Evolutionary conservation across 2,888 invertebrate genomes (phyloP), one percentile per base, ranked within the genome.

Genomic region (Mactromeris polynyma): DNA sequence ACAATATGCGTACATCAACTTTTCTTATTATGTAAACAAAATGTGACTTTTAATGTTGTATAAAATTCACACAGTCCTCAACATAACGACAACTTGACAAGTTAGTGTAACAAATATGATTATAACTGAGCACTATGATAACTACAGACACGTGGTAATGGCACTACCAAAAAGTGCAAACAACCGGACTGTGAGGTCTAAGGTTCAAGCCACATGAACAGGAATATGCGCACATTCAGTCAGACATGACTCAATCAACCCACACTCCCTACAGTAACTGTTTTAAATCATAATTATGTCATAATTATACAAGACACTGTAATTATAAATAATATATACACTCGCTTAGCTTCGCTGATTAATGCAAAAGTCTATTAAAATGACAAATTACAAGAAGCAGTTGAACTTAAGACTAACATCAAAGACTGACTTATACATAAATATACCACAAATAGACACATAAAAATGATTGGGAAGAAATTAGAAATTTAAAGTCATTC

Each of bases 311-410:
- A 21, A 26, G 58, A 1, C 26, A 26, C 58, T 26, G 6, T 64
- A 64, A 64, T 64, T 64, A 11, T 64, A 64, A 26, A 64, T 26
- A 26, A 64, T 26, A 64, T 64, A n/a, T n/a, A n/a, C 58, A 26
- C 26, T n/a, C 58, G 26, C 58, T 64, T 64, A 64, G 26, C 9
- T 64, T 9, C 26, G n/a, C 58, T 26, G 58, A 64, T 64, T 64
- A 64, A n/a, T 9, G n/a, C 58, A 64, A n/a, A n/a, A n/a, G n/a
- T 21, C 58, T 64, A 64, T 36, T 73, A 73, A 73, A 73, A 73
- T 73, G 73, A 73, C 73, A 36, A 14, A 73, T 73, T 73, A 33
- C 19, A 19, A 33, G 36, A 73, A 33, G 17, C 14, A 73, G 73
- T 73, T 33, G 69, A 33, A 73, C 21, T 11, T 64, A 11, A 64